Percentiles rank a stretch among this genome's conserved stretches.
phyloP scores from a whole-genome alignment of 2,113 vertebrate species.

The Ginglymostoma cirratum region DNA sequence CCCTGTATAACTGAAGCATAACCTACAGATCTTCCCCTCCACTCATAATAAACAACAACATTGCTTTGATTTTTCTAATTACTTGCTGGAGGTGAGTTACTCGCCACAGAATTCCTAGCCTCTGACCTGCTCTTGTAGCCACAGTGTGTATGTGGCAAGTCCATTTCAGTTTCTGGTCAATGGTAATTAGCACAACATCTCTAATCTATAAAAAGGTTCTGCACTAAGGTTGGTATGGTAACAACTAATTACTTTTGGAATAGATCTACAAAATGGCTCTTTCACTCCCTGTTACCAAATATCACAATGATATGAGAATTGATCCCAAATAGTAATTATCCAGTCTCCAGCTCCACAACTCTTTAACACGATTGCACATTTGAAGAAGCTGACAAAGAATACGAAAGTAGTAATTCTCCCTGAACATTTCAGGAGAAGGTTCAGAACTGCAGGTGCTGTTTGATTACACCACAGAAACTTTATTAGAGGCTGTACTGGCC shows the following conservation, averaged over 20 bases:
- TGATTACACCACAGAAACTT: constrained; percentile 27
- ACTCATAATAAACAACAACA: too few relatives aligned
- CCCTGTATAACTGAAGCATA: too few relatives aligned
- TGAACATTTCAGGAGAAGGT: not conserved
- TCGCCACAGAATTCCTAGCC: too few relatives aligned
- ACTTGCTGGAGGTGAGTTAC: too few relatives aligned
- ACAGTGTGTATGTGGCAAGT: too few relatives aligned
- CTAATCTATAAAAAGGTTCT: not conserved
- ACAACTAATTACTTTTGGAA: not conserved
- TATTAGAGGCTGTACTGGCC: not conserved
- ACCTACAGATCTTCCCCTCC: too few relatives aligned
- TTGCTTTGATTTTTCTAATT: too few relatives aligned
- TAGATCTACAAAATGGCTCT: not conserved
- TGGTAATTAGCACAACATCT: not conserved
- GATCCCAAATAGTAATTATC: constrained; percentile 13
- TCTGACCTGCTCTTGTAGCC: too few relatives aligned
- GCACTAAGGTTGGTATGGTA: not conserved
- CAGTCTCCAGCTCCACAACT: not conserved
- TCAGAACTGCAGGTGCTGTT: constrained; percentile 26
- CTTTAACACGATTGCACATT: not conserved
- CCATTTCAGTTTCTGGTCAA: too few relatives aligned
- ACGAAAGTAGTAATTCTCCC: not conserved
- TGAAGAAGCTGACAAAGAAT: not conserved
- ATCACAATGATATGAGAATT: not conserved
- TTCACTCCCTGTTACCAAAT: not conserved